These are phyloP conservation scores for Spodoptera frugiperda DNA, from an alignment of 1,140 invertebrate species.

Conservation along the genomic window DNA sequence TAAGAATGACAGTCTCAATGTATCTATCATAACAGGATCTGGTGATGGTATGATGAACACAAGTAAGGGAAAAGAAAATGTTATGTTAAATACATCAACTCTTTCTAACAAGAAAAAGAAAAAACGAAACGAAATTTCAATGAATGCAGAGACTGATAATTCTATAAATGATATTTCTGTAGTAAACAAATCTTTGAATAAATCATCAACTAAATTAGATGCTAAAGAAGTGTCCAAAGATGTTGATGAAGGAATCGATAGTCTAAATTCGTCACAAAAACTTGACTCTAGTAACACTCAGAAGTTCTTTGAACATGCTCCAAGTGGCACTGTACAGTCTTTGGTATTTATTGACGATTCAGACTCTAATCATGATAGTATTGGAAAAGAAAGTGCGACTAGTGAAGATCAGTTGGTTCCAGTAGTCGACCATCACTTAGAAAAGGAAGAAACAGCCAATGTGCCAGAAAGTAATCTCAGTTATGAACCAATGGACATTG, in stretches of 20 bases:
- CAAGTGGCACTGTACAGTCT: constrained; percentile 55
- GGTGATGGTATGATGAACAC: constrained; percentile 53
- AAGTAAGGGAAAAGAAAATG: constrained; percentile 48
- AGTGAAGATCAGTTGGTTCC: constrained; percentile 75
- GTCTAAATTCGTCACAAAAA: constrained; percentile 33
- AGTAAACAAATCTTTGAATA: not conserved
- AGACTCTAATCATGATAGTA: constrained; percentile 64
- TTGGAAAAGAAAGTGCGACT: constrained; percentile 44
- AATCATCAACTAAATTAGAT: not conserved
- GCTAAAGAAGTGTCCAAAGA: not conserved
- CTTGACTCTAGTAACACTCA: constrained; percentile 15
- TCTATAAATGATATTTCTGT: constrained; percentile 18
- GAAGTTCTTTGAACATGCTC: constrained; percentile 59
- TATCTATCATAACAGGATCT: constrained; percentile 50
- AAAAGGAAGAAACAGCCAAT: constrained; percentile 33
- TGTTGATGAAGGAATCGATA: not conserved
- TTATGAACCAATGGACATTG: constrained; percentile 80
- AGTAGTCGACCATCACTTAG: constrained; percentile 55
- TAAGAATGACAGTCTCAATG: constrained; percentile 23
- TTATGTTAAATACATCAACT: constrained; percentile 45
- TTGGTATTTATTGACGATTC: constrained; percentile 70
- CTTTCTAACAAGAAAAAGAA: constrained; percentile 38
- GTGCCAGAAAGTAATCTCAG: constrained; percentile 53
- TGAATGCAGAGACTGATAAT: constrained; percentile 27
- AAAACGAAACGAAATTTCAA: constrained; percentile 32